These are phyloP conservation scores for Hecatera dysodea DNA, from an alignment of 2,888 invertebrate genomes.

Conservation along the genomic window DNA sequence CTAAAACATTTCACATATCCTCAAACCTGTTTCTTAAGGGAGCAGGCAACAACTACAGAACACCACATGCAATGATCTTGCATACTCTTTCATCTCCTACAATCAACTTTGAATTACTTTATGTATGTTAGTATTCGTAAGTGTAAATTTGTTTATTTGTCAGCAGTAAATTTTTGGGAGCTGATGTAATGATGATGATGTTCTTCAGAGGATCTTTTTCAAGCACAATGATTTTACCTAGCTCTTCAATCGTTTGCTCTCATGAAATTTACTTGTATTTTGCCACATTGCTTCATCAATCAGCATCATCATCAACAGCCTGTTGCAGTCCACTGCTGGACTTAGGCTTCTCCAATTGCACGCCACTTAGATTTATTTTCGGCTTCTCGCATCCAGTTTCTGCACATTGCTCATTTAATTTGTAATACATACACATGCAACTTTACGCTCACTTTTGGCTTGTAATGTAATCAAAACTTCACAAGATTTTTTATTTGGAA, in stretches of 20 bases:
- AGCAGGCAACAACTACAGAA: slow-evolving; percentile 41
- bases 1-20: slow-evolving; percentile 64
- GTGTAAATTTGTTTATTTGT: not conserved
- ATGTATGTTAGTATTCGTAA: slow-evolving; percentile 28
- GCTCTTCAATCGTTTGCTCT: not conserved
- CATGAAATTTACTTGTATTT: not conserved
- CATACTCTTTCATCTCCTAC: slow-evolving; percentile 33
- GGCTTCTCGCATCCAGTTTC: too few relatives aligned
- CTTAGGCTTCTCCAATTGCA: too few relatives aligned
- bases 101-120: slow-evolving; percentile 10
- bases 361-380: too few relatives aligned
- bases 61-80: slow-evolving; percentile 56
- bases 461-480: not conserved
- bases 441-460: not conserved
- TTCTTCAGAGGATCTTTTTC: not conserved
- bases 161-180: slow-evolving; percentile 5
- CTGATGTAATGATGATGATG: slow-evolving; percentile 38
- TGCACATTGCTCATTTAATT: not conserved
- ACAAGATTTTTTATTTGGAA: not conserved
- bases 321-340: too few relatives aligned
- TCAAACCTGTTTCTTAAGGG: slow-evolving; percentile 24
- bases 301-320: too few relatives aligned
- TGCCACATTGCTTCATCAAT: not conserved
- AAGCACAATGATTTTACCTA: slow-evolving; percentile 27
- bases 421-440: not conserved